Evolutionary conservation across 1,140 invertebrate genomes (phyloP), one percentile per base, ranked within the genome.

Genomic region (Physella acuta): DNA sequence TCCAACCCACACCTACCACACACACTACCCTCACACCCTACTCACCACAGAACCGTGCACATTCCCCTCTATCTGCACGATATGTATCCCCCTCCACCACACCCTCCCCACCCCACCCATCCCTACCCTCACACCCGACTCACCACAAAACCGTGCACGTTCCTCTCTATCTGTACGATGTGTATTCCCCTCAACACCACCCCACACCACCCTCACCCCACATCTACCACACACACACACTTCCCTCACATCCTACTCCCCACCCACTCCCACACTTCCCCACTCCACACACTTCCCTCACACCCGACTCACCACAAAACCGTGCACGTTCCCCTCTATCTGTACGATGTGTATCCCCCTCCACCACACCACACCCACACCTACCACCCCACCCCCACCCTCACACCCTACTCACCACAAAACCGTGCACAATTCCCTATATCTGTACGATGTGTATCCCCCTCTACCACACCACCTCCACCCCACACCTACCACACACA

Each of bases 301-400:
- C n/a, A n/a, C n/a, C n/a, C n/a, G n/a, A 71, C 69, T 74, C 49
- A 79, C 77, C 67, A 74, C 74, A 64, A 74, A 79, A 3, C 77
- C 77, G 26, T 70, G 55, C 2, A 79, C 26, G 11, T 65, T 70
- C 49, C 66, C 71, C 60, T 79, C 77, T 0, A 69, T 68, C 17
- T 71, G 65, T 8, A 39, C 24, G 28, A 71, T 76, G 14, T 69
- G 67, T 30, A 77, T 67, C 8, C 76, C 77, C 59, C 77, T 58
- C 72, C 75, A 79, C 66, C 73, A 75, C 4, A 79, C 33, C 16
- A 65, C 24, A n/a, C n/a, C n/a, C n/a, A n/a, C 17, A 76, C 72
- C 59, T 71, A 70, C 11, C 68, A 52, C 0, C 61, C 63, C 30
- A 71, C 73, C 17, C 69, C 56, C 0, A 73, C 73, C 49, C 70